Percentiles rank a stretch among this genome's conserved stretches.
Conservation (phyloP, 1,140 invertebrate genomes). For the Drosophila tristis region DNA sequence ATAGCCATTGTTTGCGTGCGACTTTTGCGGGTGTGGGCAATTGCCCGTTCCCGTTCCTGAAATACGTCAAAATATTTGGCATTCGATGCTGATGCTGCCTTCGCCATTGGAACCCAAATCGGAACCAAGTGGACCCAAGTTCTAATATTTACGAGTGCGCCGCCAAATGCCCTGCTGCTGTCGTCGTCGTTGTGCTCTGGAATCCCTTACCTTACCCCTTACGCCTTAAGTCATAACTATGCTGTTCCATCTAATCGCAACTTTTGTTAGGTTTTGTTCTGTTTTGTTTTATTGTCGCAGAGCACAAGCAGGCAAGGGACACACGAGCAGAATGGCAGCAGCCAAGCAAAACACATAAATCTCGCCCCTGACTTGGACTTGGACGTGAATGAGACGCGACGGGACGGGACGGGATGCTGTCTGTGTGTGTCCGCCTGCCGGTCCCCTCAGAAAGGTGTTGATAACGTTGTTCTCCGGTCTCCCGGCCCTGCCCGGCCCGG, state of each 20-base stretch:
- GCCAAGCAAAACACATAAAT: slow-evolving; percentile 81
- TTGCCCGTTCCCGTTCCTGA: slow-evolving; percentile 28
- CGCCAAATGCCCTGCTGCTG: not conserved
- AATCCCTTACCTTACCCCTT: not conserved
- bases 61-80: slow-evolving; percentile 82
- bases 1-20: slow-evolving; percentile 57
- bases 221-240: slow-evolving; percentile 62
- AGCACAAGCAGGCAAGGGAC: not conserved
- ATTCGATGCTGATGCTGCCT: slow-evolving; percentile 78
- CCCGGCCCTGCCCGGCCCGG: not conserved
- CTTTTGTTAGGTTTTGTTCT: slow-evolving; percentile 72
- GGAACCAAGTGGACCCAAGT: slow-evolving; percentile 20
- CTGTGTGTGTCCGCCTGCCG: slow-evolving; percentile 24
- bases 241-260: slow-evolving; percentile 75
- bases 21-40: not conserved
- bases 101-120: slow-evolving; percentile 47
- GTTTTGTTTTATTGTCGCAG: slow-evolving; percentile 79
- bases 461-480: slow-evolving; percentile 65
- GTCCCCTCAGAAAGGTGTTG: slow-evolving; percentile 63
- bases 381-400: slow-evolving; percentile 10
- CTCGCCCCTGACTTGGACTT: slow-evolving; percentile 76
- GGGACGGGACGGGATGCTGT: slow-evolving; percentile 19
- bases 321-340: slow-evolving; percentile 50
- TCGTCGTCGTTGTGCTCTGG: not conserved
- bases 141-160: slow-evolving; percentile 65